Evolutionary conservation across 2,888 invertebrate genomes (phyloP).

Genomic region (Hymenopus coronatus): DNA sequence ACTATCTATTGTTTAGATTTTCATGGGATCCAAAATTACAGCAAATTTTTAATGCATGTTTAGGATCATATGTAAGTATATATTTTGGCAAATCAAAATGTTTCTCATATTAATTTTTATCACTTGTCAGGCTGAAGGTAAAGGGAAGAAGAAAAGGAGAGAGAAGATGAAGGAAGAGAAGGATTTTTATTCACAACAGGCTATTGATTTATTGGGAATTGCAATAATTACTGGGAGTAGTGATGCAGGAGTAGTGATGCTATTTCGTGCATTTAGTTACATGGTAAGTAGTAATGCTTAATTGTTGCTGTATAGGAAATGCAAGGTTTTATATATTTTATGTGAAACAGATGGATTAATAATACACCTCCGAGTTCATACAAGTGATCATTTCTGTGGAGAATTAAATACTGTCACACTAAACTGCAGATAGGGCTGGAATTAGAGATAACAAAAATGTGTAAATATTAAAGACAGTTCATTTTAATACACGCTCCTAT

Average conservation of each 20-base stretch:
- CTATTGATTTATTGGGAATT: constrained; percentile 95
- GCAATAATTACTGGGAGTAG: constrained; percentile 97
- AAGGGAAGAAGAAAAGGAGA: constrained; percentile 40
- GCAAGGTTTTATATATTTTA: no score
- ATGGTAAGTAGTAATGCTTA: constrained; percentile 53
- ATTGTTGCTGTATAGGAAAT: no score
- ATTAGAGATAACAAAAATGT: no score
- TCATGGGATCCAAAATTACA: background rate
- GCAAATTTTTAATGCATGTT: background rate
- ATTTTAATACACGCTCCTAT: no score
- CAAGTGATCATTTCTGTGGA: no score
- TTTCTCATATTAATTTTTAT: background rate
- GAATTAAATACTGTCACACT: no score
- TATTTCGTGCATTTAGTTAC: constrained; percentile 93
- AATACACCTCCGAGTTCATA: no score
- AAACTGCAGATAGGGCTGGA: no score
- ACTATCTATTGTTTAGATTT: no score
- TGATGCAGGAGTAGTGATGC: constrained; percentile 99
- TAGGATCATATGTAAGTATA: background rate
- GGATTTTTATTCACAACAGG: constrained; percentile 85
- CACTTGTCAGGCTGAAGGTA: constrained; percentile 39
- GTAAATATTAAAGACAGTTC: no score
- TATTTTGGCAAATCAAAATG: background rate
- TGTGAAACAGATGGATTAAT: no score
- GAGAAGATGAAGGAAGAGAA: constrained; percentile 63